phyloP scores from a whole-genome alignment of 2,113 vertebrate species.

The Pedionomus torquatus region DNA sequence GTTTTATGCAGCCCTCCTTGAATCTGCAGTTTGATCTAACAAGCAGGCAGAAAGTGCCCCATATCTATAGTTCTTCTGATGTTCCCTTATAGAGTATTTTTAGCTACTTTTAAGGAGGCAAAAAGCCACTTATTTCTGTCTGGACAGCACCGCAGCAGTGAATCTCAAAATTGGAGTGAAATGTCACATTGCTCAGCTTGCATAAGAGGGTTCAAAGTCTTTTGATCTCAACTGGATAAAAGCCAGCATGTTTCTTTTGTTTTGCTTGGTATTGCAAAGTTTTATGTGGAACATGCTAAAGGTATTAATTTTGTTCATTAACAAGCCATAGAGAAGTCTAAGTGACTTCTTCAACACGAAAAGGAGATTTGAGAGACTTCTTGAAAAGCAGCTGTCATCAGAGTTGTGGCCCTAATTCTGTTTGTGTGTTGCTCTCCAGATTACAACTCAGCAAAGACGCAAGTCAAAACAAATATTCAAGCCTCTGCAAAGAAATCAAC shows the following conservation, averaged over 20 bases:
- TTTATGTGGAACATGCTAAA: neutral
- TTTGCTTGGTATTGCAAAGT: neutral
- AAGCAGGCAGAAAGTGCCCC: neutral
- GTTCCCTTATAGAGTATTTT: neutral
- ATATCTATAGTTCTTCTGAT: neutral
- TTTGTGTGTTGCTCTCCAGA: neutral
- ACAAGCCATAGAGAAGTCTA: neutral
- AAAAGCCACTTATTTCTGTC: neutral
- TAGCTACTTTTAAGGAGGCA: neutral
- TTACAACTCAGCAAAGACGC: neutral
- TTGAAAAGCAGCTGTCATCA: neutral
- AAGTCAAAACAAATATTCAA: neutral
- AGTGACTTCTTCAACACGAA: neutral
- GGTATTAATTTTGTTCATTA: slow-evolving; percentile 14
- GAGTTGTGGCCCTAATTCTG: neutral
- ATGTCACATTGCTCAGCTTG: neutral
- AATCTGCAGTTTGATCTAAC: neutral
- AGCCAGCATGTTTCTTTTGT: slow-evolving; percentile 46
- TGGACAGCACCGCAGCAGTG: neutral
- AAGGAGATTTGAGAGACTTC: neutral
- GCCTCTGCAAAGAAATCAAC: neutral
- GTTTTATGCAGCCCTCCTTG: neutral
- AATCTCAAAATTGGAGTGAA: neutral
- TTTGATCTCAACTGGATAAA: slow-evolving; percentile 28
- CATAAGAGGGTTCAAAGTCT: neutral